These are phyloP conservation scores for Nettapus auritus DNA, from an alignment of 2,113 vertebrate genomes.

Conservation along the genomic window DNA sequence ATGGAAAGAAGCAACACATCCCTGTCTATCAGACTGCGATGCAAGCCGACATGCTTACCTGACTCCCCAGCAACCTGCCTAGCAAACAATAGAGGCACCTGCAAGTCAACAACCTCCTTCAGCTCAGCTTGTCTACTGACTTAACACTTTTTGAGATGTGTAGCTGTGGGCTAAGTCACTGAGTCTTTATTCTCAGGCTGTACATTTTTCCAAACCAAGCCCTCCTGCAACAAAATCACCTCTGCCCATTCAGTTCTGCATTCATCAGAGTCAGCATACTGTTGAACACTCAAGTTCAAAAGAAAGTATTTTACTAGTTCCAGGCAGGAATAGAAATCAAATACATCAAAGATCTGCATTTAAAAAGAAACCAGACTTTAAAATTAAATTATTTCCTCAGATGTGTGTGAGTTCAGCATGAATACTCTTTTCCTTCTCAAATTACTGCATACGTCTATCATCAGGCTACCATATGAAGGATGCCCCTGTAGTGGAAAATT, in stretches of 20 bases:
- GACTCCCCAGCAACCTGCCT: neutral
- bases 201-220: neutral
- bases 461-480: neutral
- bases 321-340: neutral
- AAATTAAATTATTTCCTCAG: neutral
- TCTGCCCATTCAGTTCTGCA: accelerated
- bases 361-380: neutral
- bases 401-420: neutral
- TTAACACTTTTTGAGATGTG: neutral
- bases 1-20: neutral
- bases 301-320: neutral
- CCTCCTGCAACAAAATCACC: neutral
- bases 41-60: neutral
- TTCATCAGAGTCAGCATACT: neutral
- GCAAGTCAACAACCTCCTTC: neutral
- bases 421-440: neutral
- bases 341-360: neutral
- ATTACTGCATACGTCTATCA: neutral
- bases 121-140: neutral
- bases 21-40: too few relatives aligned
- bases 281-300: neutral
- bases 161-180: neutral
- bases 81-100: neutral
- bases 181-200: neutral
- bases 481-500: neutral